Base-by-base conservation (phyloP, 2,113 vertebrate genomes). In the Sigmodon hispidus region DNA sequence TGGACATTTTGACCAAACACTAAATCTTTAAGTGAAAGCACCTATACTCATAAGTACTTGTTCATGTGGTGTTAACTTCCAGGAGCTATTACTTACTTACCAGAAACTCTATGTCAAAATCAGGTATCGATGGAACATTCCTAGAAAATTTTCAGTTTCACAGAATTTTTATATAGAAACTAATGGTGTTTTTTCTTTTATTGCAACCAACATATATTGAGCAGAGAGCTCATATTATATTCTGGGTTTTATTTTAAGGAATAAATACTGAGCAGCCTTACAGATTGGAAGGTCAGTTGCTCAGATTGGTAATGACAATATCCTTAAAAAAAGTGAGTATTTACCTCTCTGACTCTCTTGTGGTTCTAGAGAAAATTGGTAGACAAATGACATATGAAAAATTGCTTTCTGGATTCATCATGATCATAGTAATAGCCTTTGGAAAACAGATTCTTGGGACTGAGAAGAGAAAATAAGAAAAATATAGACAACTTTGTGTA, bases 121-220 rank as follows among this genome's bases (percentile, higher is more conserved):
- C 57, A 84, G 16, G 72, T 96, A n/a, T 65, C 50, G 8, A 36
- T 76, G 15, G 34, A 77, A 87, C 34, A 15, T 36, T 5, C 61
- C 77, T 63, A 77, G 36, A 83, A 95, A 57, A 69, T 61, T 79
- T 90, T 73, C 5, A 88, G 72, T 88, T 87, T 73, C 9, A 12
- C 40, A 13, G 50, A 80, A 45, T 10, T 87, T 86, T 94, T 95
- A 45, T 69, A 34, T 79, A 59, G 40, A 93, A 94, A 67, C 4
- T n/a, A 83, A 31, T 80, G 4, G 8, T 79, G 4, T 73, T 87
- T 73, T 45, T 81, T 90, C 2, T 87, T 94, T 75, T 72, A 55
- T 17, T 90, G 76, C 5, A 76, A 36, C 24, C 84, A 55, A 81
- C 90, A 91, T 65, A 50, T 31, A 85, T 80, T 69, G 48, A 91